Percentiles rank a stretch among this genome's conserved stretches.
phyloP scores from a whole-genome alignment of 2,113 vertebrate species.

The Fregata magnificens region DNA sequence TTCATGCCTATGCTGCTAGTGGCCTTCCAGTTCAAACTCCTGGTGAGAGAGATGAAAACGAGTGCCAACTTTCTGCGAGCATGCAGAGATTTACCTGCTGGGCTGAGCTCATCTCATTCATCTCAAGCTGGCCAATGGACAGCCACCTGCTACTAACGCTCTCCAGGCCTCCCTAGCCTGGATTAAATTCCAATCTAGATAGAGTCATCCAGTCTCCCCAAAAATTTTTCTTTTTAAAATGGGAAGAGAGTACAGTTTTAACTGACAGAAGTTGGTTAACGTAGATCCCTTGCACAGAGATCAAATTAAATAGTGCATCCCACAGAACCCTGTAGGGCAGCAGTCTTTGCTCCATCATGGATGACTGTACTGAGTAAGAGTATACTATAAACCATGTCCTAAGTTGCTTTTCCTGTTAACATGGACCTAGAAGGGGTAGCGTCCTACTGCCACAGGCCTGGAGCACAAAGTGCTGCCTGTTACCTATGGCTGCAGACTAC shows the following conservation, averaged over 20 bases:
- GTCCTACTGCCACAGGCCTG: not conserved
- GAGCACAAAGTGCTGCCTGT: not conserved
- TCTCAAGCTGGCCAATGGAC: not conserved
- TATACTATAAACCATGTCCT: not conserved
- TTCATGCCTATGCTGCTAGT: not conserved
- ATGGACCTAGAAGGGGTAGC: not conserved
- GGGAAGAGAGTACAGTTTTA: not conserved
- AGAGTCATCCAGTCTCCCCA: not conserved
- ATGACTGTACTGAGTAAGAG: not conserved
- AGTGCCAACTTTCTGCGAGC: accelerated
- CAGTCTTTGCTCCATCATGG: accelerated
- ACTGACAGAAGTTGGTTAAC: not conserved
- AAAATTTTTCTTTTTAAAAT: not conserved
- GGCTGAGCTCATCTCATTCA: not conserved
- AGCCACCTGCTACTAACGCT: not conserved
- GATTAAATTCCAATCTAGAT: not conserved
- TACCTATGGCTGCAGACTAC: not conserved
- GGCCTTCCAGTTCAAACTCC: not conserved
- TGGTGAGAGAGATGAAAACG: not conserved
- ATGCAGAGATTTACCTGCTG: not conserved
- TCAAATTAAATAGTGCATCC: not conserved
- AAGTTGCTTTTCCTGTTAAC: not conserved
- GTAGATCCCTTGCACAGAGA: not conserved
- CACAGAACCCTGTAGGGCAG: not conserved
- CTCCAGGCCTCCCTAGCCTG: not conserved